A percentile compares a stretch with the other conserved stretches of the same genome.
phyloP scores from a whole-genome alignment of 2,888 invertebrate genomes.

The Dendrolimus pini region DNA sequence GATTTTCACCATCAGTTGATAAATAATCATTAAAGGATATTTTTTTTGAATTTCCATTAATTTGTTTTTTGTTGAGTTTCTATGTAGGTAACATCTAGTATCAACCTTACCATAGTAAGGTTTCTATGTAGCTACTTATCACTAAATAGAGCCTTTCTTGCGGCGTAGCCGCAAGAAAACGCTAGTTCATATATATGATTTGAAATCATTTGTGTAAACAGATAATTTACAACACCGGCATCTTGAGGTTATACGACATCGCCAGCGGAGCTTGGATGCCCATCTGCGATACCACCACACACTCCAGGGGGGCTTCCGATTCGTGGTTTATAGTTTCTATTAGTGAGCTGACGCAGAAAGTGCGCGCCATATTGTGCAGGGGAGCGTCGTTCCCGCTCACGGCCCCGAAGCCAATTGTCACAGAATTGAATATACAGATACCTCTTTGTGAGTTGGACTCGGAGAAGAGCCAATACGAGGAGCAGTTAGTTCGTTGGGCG shows the following conservation, averaged over 20 bases:
- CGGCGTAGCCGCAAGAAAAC: too few species aligned
- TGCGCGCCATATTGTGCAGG: conserved; percentile 91
- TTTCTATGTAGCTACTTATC: too few species aligned
- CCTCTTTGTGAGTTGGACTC: conserved; percentile 86
- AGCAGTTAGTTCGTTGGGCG: conserved; percentile 80
- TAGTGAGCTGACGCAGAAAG: conserved; percentile 85
- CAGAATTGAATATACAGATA: conserved; percentile 84
- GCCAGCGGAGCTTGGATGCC: conserved; percentile 88
- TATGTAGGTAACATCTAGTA: too few species aligned
- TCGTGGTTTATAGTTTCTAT: conserved; percentile 73
- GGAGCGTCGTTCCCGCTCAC: conserved; percentile 93
- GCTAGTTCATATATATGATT: too few species aligned
- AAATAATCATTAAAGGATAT: too few species aligned
- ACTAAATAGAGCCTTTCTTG: too few species aligned
- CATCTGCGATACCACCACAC: conserved; percentile 83
- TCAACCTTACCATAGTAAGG: too few species aligned
- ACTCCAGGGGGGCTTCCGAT: conserved; percentile 66
- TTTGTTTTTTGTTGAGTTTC: too few species aligned
- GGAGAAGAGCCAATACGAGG: conserved; percentile 90
- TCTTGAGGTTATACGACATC: conserved; percentile 82
- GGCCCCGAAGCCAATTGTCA: conserved; percentile 88
- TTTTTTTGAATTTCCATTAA: too few species aligned
- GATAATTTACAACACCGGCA: conserved; percentile 75
- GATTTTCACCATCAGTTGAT: too few species aligned
- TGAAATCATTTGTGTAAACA: too few species aligned